These are phyloP conservation scores for Lamellibrachia luymesi DNA, from an alignment of 1,140 invertebrate genomes.

Conservation along the genomic window DNA sequence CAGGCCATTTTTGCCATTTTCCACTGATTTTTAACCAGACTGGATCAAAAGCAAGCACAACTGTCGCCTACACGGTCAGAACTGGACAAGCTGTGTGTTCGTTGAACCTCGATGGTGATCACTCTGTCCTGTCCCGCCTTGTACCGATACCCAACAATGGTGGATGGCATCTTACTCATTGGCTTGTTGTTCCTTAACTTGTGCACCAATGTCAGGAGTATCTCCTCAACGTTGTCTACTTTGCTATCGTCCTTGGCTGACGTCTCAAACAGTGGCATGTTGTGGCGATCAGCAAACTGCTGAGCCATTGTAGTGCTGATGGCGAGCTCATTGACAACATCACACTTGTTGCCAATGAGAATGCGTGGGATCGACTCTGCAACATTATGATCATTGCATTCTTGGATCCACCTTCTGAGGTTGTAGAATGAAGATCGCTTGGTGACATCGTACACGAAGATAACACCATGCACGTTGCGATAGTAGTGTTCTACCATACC, in stretches of 20 bases:
- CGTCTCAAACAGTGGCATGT: conserved; percentile 79
- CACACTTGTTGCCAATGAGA: conserved; percentile 66
- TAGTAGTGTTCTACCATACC: conserved; percentile 92
- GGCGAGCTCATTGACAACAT: conserved; percentile 58
- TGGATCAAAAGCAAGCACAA: neutral
- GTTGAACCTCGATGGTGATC: neutral
- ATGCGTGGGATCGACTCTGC: conserved; percentile 69
- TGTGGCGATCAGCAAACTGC: conserved; percentile 71
- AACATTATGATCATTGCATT: conserved; percentile 72
- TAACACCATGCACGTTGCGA: conserved; percentile 93
- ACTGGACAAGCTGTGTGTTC: neutral
- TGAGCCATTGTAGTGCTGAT: conserved; percentile 67
- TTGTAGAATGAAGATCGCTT: conserved; percentile 92
- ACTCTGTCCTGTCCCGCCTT: neutral
- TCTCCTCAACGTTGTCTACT: conserved; percentile 77
- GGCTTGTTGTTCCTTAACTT: conserved; percentile 44
- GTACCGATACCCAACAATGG: neutral
- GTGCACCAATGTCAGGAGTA: conserved; percentile 80
- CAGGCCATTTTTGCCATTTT: too few relatives aligned
- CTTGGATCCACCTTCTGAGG: conserved; percentile 83
- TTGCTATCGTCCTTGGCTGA: conserved; percentile 75
- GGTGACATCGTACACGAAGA: conserved; percentile 95
- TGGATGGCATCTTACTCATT: conserved; percentile 12
- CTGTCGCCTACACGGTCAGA: neutral
- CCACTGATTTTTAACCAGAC: neutral